Evolutionary conservation across 1,140 invertebrate species (phyloP).

Genomic region (Cherax destructor): DNA sequence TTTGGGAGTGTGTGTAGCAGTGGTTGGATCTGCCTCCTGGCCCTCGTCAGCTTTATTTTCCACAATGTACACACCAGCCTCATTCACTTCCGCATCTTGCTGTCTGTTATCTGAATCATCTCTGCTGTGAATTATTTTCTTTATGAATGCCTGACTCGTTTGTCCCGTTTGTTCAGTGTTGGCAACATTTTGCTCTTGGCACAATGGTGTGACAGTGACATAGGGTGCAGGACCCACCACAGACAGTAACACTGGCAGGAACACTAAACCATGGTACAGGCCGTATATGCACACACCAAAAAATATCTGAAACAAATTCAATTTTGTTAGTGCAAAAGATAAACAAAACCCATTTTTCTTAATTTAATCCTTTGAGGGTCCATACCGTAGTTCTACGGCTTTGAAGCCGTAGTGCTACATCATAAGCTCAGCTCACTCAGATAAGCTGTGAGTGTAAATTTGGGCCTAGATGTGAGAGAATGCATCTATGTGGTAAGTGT

Average conservation of each 20-base stretch:
- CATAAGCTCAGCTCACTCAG: too few relatives aligned
- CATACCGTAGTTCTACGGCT: too few relatives aligned
- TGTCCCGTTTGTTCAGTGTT: not conserved
- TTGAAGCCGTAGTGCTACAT: too few relatives aligned
- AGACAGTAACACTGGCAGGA: constrained; percentile 85
- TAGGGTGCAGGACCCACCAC: constrained; percentile 81
- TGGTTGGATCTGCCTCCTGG: too few relatives aligned
- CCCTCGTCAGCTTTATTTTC: not conserved
- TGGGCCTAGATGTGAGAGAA: too few relatives aligned
- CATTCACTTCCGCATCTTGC: not conserved
- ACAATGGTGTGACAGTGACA: constrained; percentile 21
- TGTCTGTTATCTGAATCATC: not conserved
- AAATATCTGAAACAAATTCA: constrained; percentile 80
- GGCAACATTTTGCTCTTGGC: not conserved
- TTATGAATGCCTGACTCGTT: not conserved
- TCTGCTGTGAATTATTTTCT: not conserved
- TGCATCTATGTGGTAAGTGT: too few relatives aligned
- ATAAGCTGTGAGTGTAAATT: too few relatives aligned
- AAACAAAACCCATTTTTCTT: too few relatives aligned
- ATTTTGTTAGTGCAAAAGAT: too few relatives aligned
- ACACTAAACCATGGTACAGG: constrained; percentile 84
- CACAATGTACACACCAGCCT: not conserved
- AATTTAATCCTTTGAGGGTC: too few relatives aligned
- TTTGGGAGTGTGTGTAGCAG: too few relatives aligned
- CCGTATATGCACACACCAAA: constrained; percentile 86